Evolutionary conservation across 2,113 vertebrate species (phyloP).

Genomic region (Prionailurus bengalensis): DNA sequence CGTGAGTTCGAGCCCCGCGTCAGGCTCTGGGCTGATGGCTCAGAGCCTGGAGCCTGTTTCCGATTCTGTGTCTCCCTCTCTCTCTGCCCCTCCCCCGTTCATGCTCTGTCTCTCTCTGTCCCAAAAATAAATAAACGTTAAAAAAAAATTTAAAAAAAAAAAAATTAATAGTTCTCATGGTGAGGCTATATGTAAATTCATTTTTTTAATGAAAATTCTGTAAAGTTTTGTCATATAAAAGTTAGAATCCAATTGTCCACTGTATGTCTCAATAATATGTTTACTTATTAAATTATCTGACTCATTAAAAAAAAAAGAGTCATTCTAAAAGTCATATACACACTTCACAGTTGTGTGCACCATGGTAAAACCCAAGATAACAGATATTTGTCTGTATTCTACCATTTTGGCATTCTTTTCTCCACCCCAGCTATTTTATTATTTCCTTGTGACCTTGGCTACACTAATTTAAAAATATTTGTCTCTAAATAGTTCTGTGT

Average conservation of each 20-base stretch:
- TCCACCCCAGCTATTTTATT: neutral
- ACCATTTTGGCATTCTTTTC: neutral
- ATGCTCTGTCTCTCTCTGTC: too few species aligned
- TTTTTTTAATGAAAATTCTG: neutral
- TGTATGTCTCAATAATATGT: neutral
- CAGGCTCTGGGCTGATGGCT: too few species aligned
- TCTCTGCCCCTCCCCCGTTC: too few species aligned
- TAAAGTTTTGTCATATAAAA: constrained; percentile 13
- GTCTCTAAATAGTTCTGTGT: neutral
- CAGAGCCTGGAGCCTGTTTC: too few species aligned
- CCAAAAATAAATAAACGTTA: too few species aligned
- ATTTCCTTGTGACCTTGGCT: neutral
- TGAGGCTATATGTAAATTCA: neutral
- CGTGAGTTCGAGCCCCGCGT: too few species aligned
- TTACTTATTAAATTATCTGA: constrained; percentile 22
- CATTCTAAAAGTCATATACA: neutral
- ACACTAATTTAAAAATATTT: neutral
- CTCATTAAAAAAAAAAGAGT: neutral
- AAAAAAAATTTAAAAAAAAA: too few species aligned
- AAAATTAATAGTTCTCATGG: neutral
- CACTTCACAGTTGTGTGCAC: neutral
- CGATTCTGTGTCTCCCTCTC: too few species aligned
- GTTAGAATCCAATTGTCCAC: neutral
- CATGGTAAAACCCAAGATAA: too few species aligned
- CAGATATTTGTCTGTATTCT: neutral